These are phyloP conservation scores for Zaprionus lachaisei DNA, from an alignment of 1,140 invertebrate genomes.

Conservation along the genomic window DNA sequence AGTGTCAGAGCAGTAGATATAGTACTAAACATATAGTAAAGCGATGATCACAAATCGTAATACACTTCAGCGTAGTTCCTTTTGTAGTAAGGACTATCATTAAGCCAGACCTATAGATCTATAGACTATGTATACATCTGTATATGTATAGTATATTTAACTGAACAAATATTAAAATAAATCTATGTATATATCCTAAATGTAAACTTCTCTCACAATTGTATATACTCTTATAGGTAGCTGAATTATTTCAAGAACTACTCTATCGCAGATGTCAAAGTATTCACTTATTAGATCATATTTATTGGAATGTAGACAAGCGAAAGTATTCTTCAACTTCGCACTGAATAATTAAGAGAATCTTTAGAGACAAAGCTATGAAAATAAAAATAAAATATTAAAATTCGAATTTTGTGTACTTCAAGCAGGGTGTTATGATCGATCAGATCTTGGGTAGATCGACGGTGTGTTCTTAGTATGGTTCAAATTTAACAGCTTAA, in stretches of 20 bases:
- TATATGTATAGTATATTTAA: slow-evolving; percentile 11
- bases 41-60: slow-evolving; percentile 36
- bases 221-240: slow-evolving; percentile 29
- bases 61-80: slow-evolving; percentile 72
- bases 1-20: slow-evolving; percentile 26
- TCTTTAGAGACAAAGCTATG: slow-evolving; percentile 1
- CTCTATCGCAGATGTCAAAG: slow-evolving; percentile 12
- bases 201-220: slow-evolving; percentile 1
- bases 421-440: not conserved
- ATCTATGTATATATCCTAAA: not conserved
- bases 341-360: slow-evolving; percentile 21
- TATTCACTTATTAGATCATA: slow-evolving; percentile 26
- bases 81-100: slow-evolving; percentile 57
- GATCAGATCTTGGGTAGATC: not conserved
- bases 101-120: slow-evolving; percentile 43
- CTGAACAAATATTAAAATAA: not conserved
- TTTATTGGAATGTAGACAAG: slow-evolving; percentile 27
- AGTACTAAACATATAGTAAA: slow-evolving; percentile 21
- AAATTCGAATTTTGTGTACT: not conserved
- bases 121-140: slow-evolving; percentile 17
- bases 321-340: slow-evolving; percentile 26
- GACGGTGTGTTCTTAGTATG: not conserved
- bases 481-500: not conserved
- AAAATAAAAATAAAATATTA: slow-evolving; percentile 1
- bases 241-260: slow-evolving; percentile 26